Conservation (phyloP, 2,888 invertebrate genomes). For the Sphinx pinastri region DNA sequence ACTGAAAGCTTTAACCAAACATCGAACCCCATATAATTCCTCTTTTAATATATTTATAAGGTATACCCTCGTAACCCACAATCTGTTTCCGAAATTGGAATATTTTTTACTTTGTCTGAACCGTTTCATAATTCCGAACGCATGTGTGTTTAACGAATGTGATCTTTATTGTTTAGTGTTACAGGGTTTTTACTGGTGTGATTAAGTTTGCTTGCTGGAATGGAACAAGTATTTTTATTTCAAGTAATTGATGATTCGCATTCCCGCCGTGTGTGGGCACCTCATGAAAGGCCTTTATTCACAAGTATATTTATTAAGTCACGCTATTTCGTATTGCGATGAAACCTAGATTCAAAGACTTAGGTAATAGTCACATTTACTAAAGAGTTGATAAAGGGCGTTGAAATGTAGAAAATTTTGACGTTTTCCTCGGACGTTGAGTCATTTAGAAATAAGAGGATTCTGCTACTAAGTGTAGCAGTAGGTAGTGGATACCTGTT, state of each 20-base stretch:
- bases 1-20: slow-evolving; percentile 39
- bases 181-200: slow-evolving; percentile 30
- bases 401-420: too few species aligned
- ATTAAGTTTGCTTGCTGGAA: slow-evolving; percentile 35
- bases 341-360: not conserved
- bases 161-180: slow-evolving; percentile 32
- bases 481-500: too few species aligned
- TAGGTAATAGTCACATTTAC: not conserved
- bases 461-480: too few species aligned
- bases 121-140: slow-evolving; percentile 42
- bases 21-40: slow-evolving; percentile 53
- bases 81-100: slow-evolving; percentile 67
- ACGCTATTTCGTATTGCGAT: not conserved
- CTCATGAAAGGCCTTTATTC: slow-evolving; percentile 16
- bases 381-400: too few species aligned
- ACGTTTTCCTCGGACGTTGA: too few species aligned
- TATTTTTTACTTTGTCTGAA: slow-evolving; percentile 61
- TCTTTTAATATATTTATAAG: slow-evolving; percentile 69
- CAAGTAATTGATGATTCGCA: slow-evolving; percentile 41
- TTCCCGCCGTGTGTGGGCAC: slow-evolving; percentile 20
- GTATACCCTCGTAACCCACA: slow-evolving; percentile 54
- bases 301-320: not conserved
- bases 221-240: slow-evolving; percentile 47
- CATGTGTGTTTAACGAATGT: slow-evolving; percentile 15
- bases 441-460: too few species aligned